phyloP scores from a whole-genome alignment of 2,113 vertebrate genomes.

The Gracilinanus agilis region DNA sequence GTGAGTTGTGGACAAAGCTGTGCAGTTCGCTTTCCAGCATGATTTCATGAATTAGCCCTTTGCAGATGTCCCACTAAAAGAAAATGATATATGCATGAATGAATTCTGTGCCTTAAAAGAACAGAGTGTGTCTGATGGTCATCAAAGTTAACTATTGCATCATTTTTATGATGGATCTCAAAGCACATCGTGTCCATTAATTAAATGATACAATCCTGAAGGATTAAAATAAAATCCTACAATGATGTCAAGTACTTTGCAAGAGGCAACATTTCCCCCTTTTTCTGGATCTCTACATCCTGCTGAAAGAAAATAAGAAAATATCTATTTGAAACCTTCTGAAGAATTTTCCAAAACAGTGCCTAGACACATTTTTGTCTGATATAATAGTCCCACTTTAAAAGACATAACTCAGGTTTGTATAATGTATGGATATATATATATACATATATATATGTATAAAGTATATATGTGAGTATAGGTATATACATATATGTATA shows the following conservation, averaged over 20 bases:
- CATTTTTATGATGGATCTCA: fast-evolving
- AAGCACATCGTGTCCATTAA: not conserved
- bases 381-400: too few species aligned
- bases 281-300: not conserved
- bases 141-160: not conserved
- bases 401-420: fast-evolving
- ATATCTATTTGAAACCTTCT: not conserved
- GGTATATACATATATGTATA: not conserved
- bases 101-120: not conserved
- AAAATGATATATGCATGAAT: not conserved
- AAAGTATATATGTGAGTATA: not conserved
- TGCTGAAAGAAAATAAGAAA: not conserved
- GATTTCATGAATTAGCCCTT: not conserved
- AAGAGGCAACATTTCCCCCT: not conserved
- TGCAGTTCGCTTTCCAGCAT: not conserved
- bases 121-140: not conserved
- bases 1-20: not conserved
- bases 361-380: not conserved
- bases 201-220: not conserved
- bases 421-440: too few species aligned
- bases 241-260: not conserved
- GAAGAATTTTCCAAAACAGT: not conserved
- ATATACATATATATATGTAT: fast-evolving
- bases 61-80: not conserved
- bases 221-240: not conserved